These are phyloP conservation scores for Meriones psammophilus DNA, from an alignment of 2,797 vertebrate genomes.

Conservation along the genomic window DNA sequence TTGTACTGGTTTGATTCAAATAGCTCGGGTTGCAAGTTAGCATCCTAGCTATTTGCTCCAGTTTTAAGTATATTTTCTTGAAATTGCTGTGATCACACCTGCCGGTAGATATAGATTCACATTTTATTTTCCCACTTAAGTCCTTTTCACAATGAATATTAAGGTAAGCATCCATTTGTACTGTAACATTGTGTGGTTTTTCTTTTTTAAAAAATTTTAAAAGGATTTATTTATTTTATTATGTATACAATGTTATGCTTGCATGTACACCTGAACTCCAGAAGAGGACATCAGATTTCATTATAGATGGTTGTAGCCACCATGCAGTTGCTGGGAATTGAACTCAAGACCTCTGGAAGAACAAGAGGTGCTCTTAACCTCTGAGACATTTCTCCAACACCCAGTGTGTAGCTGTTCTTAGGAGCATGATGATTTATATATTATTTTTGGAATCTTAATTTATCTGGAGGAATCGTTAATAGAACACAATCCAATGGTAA, in stretches of 20 bases:
- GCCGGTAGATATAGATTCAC: not conserved
- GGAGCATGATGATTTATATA: not conserved
- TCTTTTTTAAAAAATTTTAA: too few relatives aligned
- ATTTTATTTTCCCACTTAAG: slow-evolving; percentile 10
- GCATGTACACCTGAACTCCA: too few relatives aligned
- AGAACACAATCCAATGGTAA: slow-evolving; percentile 4
- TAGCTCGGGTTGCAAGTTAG: not conserved
- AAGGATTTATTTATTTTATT: too few relatives aligned
- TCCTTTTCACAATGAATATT: not conserved
- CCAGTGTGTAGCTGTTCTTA: not conserved
- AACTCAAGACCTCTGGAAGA: too few relatives aligned
- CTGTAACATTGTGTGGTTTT: not conserved
- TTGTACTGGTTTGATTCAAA: not conserved
- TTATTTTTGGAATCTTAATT: not conserved
- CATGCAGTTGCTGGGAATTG: too few relatives aligned
- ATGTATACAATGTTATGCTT: too few relatives aligned
- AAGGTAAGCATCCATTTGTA: not conserved
- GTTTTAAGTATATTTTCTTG: not conserved
- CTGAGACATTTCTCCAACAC: too few relatives aligned
- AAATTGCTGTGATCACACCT: not conserved
- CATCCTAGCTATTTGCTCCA: not conserved
- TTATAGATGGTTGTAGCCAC: too few relatives aligned
- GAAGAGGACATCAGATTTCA: too few relatives aligned
- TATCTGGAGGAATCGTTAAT: not conserved
- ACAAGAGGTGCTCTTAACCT: too few relatives aligned